These are phyloP conservation scores for Coboldia fuscipes DNA, from an alignment of 1,140 invertebrate genomes.

Conservation along the genomic window DNA sequence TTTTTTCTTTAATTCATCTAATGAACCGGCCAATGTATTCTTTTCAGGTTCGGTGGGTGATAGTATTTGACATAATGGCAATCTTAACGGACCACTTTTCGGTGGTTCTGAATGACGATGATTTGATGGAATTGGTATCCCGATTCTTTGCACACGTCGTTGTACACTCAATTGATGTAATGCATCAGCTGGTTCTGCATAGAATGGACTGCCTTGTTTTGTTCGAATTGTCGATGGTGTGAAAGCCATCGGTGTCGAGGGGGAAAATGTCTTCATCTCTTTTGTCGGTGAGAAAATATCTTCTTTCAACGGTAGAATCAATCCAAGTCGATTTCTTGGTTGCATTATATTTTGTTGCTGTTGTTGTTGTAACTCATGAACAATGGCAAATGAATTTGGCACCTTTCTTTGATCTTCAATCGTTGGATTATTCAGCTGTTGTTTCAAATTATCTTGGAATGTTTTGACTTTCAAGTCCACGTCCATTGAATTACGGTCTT, in stretches of 20 bases:
- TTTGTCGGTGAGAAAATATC: slow-evolving; percentile 7
- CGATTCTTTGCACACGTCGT: slow-evolving; percentile 14
- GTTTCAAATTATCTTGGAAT: no score
- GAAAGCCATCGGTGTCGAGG: slow-evolving; percentile 8
- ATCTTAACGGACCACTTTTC: slow-evolving; percentile 13
- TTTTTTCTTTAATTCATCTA: slow-evolving; percentile 19
- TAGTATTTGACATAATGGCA: slow-evolving; percentile 7
- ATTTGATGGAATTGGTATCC: slow-evolving; percentile 15
- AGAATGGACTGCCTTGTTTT: slow-evolving; percentile 59
- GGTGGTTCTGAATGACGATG: slow-evolving; percentile 34
- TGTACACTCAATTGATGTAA: slow-evolving; percentile 27
- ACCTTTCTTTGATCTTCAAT: background rate
- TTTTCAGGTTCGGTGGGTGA: slow-evolving; percentile 16
- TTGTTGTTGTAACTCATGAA: slow-evolving; percentile 7
- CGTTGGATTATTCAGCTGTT: no score
- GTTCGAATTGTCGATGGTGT: slow-evolving; percentile 12
- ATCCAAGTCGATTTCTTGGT: slow-evolving; percentile 13
- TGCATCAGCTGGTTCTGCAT: slow-evolving; percentile 79
- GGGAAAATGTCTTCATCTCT: slow-evolving; percentile 15
- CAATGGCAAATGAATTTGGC: background rate
- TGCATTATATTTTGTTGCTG: slow-evolving; percentile 11
- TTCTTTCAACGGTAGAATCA: slow-evolving; percentile 9
- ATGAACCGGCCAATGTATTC: slow-evolving; percentile 10
- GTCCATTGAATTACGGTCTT: no score
- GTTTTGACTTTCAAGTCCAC: no score